Conservation (phyloP, 2,888 invertebrate genomes). For the Andrena flavipes region DNA sequence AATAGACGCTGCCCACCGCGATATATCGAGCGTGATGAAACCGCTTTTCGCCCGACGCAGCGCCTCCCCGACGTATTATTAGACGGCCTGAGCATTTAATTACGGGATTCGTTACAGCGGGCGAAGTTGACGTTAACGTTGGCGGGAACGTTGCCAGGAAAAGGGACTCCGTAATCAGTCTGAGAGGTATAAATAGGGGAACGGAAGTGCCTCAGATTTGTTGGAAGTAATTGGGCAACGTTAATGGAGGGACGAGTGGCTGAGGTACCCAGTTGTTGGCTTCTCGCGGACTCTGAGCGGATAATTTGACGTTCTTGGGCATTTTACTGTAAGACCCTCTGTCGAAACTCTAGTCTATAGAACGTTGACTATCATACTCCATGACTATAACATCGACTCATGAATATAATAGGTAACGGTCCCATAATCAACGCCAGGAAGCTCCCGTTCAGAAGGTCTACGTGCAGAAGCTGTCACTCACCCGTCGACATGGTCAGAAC, state of each 20-base stretch:
- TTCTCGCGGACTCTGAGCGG: constrained; percentile 3
- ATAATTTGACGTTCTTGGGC: neutral
- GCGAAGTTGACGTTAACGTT: constrained; percentile 17
- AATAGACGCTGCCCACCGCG: constrained; percentile 22
- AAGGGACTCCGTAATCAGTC: constrained; percentile 38
- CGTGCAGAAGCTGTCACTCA: constrained; percentile 58
- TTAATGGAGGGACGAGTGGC: constrained; percentile 10
- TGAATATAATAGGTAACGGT: too few species aligned
- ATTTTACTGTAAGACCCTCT: too few species aligned
- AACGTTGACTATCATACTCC: too few species aligned
- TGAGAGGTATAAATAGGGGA: constrained; percentile 8
- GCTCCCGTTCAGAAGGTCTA: too few species aligned
- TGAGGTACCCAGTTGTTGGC: neutral
- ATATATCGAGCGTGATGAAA: constrained; percentile 52
- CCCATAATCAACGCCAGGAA: too few species aligned
- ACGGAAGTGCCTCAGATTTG: neutral
- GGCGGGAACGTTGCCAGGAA: constrained; percentile 52
- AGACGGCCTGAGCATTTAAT: constrained; percentile 57
- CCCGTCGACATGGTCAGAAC: constrained; percentile 78
- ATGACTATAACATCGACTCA: too few species aligned
- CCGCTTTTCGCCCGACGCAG: constrained; percentile 36
- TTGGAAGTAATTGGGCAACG: constrained; percentile 8
- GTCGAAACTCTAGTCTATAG: too few species aligned
- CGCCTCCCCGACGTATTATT: constrained; percentile 49
- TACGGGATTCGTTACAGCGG: constrained; percentile 57